Percentiles rank a stretch among this genome's conserved stretches.
These are phyloP conservation scores for Phalacrocorax pelagicus DNA, from an alignment of 2,113 vertebrate genomes.

Conservation along the genomic window DNA sequence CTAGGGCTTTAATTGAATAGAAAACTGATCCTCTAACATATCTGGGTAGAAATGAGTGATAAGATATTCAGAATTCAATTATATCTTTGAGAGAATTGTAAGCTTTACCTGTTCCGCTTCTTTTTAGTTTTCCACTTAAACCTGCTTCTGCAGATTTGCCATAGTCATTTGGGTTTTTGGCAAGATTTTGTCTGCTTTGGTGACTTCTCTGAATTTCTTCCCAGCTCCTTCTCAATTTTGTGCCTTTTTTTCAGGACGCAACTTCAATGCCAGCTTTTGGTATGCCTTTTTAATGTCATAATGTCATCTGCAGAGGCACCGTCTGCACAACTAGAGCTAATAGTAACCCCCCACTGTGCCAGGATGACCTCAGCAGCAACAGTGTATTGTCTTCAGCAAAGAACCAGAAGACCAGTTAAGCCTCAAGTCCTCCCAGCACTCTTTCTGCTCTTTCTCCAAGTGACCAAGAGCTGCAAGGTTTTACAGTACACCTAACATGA, in stretches of 20 bases:
- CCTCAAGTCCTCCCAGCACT: not conserved
- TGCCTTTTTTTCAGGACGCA: constrained; percentile 82
- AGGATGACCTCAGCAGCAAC: not conserved
- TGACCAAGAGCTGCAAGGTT: not conserved
- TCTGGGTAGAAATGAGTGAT: not conserved
- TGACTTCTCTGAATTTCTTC: constrained; percentile 81
- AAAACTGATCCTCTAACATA: not conserved
- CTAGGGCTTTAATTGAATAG: constrained; percentile 10
- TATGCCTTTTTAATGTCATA: constrained; percentile 80
- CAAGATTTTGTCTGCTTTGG: constrained; percentile 79
- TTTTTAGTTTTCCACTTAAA: not conserved
- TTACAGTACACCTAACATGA: not conserved
- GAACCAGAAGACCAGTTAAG: not conserved
- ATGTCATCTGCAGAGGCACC: constrained; percentile 69
- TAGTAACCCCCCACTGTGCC: constrained; percentile 77
- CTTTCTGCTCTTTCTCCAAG: not conserved
- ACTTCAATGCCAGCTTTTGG: constrained; percentile 78
- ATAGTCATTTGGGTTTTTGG: not conserved
- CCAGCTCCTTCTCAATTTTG: constrained; percentile 77
- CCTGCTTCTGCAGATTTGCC: not conserved
- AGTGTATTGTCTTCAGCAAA: not conserved
- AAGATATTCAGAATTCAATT: not conserved
- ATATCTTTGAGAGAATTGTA: not conserved
- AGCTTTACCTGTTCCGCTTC: not conserved
- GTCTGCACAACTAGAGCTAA: constrained; percentile 75